Conservation (phyloP, 2,888 invertebrate genomes). For the Drosophila peninsularis region DNA sequence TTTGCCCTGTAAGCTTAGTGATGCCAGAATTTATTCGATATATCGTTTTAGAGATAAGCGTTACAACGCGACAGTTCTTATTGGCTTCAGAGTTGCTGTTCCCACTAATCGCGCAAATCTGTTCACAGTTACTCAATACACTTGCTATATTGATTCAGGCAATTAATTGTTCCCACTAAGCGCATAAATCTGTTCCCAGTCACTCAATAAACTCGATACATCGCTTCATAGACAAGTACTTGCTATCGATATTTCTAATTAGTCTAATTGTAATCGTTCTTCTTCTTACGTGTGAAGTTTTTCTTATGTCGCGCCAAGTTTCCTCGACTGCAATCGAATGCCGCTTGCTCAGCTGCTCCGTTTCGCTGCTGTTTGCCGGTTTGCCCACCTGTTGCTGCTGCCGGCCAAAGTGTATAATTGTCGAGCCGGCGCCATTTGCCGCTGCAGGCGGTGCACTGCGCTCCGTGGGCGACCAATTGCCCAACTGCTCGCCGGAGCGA, state of each 20-base stretch:
- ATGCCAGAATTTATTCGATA: background rate
- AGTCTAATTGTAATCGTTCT: background rate
- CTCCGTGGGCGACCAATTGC: conserved; percentile 85
- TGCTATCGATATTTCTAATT: conserved; percentile 1
- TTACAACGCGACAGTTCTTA: background rate
- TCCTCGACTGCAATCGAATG: conserved; percentile 87
- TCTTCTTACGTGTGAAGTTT: conserved; percentile 81
- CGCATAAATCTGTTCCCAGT: background rate
- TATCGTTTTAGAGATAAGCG: background rate
- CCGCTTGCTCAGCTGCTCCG: conserved; percentile 83
- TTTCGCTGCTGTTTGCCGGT: conserved; percentile 39
- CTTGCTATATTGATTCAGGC: no score
- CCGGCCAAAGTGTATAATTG: conserved; percentile 83
- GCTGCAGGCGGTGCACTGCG: conserved; percentile 37
- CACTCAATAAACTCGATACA: no score
- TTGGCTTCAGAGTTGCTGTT: background rate
- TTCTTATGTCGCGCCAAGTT: conserved; percentile 85
- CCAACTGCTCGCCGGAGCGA: conserved; percentile 89
- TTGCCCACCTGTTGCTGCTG: conserved; percentile 23
- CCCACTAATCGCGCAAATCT: background rate
- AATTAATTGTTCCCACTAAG: background rate
- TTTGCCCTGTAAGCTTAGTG: no score
- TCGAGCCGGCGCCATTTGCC: conserved; percentile 66
- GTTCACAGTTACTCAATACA: background rate
- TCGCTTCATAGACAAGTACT: background rate